phyloP scores from a whole-genome alignment of 2,797 vertebrate genomes.

The Valencia hispanica region DNA sequence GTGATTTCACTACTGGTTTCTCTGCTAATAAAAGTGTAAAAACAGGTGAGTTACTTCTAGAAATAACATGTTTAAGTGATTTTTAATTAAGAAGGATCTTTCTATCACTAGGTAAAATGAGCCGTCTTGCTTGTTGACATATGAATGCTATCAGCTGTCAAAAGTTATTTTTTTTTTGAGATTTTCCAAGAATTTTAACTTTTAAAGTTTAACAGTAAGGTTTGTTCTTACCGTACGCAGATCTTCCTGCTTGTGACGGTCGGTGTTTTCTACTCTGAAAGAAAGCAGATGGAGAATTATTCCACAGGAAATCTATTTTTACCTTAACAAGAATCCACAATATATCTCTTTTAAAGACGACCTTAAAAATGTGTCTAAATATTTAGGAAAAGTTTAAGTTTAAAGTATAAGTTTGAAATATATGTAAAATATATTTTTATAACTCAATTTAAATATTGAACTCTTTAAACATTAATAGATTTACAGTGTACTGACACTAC shows the following conservation, averaged over 20 bases:
- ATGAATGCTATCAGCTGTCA: neutral
- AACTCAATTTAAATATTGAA: neutral
- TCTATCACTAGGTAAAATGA: neutral
- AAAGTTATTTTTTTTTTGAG: neutral
- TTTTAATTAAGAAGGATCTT: neutral
- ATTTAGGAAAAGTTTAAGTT: neutral
- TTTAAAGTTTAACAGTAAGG: neutral
- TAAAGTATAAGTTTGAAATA: too few species aligned
- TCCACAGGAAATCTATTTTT: conserved; percentile 66
- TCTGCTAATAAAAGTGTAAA: neutral
- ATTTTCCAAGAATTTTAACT: neutral
- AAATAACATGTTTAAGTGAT: neutral
- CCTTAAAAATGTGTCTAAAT: neutral
- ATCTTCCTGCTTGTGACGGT: conserved; percentile 29
- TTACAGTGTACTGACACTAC: neutral
- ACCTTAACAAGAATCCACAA: neutral
- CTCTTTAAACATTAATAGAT: neutral
- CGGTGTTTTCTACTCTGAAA: conserved; percentile 49
- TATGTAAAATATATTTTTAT: neutral
- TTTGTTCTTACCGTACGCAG: conserved; percentile 53
- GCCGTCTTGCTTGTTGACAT: neutral
- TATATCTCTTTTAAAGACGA: neutral
- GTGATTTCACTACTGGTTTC: neutral
- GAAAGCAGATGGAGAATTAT: conserved; percentile 42
- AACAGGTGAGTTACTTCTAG: neutral